Evolutionary conservation across 2,113 vertebrate species (phyloP), one percentile per base, ranked within the genome.

Genomic region (Rhabdomys dilectus): DNA sequence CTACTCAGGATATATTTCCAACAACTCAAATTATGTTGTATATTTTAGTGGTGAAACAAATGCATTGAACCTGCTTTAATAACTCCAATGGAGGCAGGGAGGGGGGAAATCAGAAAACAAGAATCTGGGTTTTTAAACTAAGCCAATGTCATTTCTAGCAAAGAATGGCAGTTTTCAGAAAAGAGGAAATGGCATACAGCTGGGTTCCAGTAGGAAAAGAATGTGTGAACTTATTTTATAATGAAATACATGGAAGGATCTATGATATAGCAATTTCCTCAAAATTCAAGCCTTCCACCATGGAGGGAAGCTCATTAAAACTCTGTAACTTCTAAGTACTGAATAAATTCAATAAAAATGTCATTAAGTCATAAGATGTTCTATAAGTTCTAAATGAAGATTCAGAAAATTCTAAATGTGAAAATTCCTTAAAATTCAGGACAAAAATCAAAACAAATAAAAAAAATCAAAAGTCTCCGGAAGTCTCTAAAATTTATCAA

Each of bases 41-140:
- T 15, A 78, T 78, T 82, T 95, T 15, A 73, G 48, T 48, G 36
- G 66, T 96, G n/a, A 89, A 89, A 91, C 88, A 94, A 22, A 89
- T 31, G 7, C 22, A 93, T 5, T 21, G 5, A 85, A 26, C n/a
- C 10, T 19, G 22, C 94, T 34, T 48, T 53, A n/a, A 10, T 64
- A 91, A 10, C 22, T 53, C 21, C 60, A 84, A 5, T 56, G 4
- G 53, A 21, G 48, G 48, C 48, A 48, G 48, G 48, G 6, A n/a
- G n/a, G n/a, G 48, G 10, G 17, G 42, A 93, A 58, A 56, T 89
- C 13, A 56, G 39, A 95, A 85, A 93, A 75, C 1, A 5, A 0
- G 36, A 2, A 36, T 26, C 53, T 60, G 36, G 3, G 45, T 60
- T 91, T 97, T 36, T 86, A 75, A 26, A 90, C 6, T 88, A 68